phyloP scores from a whole-genome alignment of 2,888 invertebrate species.

The Drosophila sordidula region DNA sequence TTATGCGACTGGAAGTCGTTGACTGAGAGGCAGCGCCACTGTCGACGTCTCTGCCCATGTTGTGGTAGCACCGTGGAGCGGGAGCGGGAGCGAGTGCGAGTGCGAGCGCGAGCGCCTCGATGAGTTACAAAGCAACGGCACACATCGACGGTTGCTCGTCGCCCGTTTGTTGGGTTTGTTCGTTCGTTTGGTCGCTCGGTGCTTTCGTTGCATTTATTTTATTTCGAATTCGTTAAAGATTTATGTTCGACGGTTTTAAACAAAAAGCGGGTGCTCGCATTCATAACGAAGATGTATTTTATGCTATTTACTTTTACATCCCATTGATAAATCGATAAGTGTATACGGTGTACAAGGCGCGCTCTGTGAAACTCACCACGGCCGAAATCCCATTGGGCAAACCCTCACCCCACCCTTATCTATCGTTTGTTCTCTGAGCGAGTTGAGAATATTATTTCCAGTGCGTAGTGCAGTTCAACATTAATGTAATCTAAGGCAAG shows the following conservation, averaged over 20 bases:
- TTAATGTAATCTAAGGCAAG: slow-evolving; percentile 44
- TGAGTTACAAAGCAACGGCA: slow-evolving; percentile 72
- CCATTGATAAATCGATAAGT: slow-evolving; percentile 66
- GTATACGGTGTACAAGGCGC: slow-evolving; percentile 36
- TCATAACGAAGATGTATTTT: slow-evolving; percentile 14
- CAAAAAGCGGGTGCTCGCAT: slow-evolving; percentile 13
- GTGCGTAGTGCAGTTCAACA: slow-evolving; percentile 52
- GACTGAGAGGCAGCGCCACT: slow-evolving; percentile 18
- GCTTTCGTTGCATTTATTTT: slow-evolving; percentile 20
- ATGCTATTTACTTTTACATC: slow-evolving; percentile 10
- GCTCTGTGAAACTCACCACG: slow-evolving; percentile 61
- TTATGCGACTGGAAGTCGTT: slow-evolving; percentile 50
- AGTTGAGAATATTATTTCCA: slow-evolving; percentile 41
- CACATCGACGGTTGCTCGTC: slow-evolving; percentile 64
- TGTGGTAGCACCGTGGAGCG: slow-evolving; percentile 32
- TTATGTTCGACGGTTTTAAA: slow-evolving; percentile 7
- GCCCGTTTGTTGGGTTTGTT: slow-evolving; percentile 50
- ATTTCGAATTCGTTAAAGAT: slow-evolving; percentile 4
- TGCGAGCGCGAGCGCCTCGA: slow-evolving; percentile 37
- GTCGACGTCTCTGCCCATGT: slow-evolving; percentile 35
- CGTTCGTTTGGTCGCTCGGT: slow-evolving; percentile 26
- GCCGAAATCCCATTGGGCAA: slow-evolving; percentile 17
- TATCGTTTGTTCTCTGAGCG: slow-evolving; percentile 17
- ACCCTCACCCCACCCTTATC: slow-evolving; percentile 18
- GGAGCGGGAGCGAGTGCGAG: slow-evolving; percentile 31